phyloP scores from a whole-genome alignment of 2,888 invertebrate genomes.

The Drosophila tripunctata region DNA sequence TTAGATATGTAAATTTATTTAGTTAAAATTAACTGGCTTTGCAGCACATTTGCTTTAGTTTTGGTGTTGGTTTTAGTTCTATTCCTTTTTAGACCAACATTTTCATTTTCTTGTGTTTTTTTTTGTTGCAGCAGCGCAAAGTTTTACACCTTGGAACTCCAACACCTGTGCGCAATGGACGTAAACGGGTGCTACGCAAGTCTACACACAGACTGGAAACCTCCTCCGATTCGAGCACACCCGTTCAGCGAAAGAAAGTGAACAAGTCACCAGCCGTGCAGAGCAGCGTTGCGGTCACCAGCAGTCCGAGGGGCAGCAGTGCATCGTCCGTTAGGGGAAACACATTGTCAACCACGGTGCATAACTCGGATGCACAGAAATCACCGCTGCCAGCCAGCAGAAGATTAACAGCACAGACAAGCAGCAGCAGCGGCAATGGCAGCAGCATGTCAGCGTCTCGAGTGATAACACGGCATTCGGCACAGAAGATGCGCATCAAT shows the following conservation, averaged over 20 bases:
- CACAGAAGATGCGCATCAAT: slow-evolving; percentile 59
- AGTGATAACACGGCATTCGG: slow-evolving; percentile 69
- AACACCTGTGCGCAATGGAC: slow-evolving; percentile 77
- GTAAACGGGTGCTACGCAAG: slow-evolving; percentile 65
- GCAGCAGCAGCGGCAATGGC: neutral
- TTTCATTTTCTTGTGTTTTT: slow-evolving; percentile 9
- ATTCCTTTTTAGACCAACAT: too few relatives aligned
- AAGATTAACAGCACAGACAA: neutral
- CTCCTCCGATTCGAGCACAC: slow-evolving; percentile 25
- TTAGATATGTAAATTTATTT: neutral
- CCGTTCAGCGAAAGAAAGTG: too few relatives aligned
- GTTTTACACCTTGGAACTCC: slow-evolving; percentile 51
- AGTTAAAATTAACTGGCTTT: neutral
- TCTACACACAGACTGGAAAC: slow-evolving; percentile 30
- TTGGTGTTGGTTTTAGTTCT: too few relatives aligned
- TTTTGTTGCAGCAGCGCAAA: slow-evolving; percentile 40
- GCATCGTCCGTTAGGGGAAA: slow-evolving; percentile 65
- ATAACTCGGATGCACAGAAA: neutral
- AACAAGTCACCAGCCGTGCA: slow-evolving; percentile 7
- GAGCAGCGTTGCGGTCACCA: slow-evolving; percentile 16
- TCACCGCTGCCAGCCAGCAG: slow-evolving; percentile 11
- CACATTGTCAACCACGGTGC: slow-evolving; percentile 26
- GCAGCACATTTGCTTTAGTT: too few relatives aligned
- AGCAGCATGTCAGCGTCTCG: slow-evolving; percentile 30
- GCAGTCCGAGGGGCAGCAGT: slow-evolving; percentile 68